Base-by-base conservation (phyloP, 2,797 vertebrate genomes). In the Aratinga solstitialis region DNA sequence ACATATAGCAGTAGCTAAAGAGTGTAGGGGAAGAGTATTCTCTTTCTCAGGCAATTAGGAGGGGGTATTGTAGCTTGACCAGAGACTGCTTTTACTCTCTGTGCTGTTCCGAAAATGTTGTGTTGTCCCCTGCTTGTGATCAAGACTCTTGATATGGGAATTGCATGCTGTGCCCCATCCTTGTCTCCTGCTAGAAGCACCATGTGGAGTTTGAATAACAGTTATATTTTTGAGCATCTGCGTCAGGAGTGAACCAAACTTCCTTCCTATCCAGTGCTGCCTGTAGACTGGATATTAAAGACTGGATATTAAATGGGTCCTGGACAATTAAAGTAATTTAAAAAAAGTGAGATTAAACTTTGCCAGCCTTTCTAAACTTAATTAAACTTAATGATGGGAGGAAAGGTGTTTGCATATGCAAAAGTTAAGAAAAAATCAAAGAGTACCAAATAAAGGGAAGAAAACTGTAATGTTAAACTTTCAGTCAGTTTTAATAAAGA, bases 1-100 rank as follows among this genome's bases (percentile, higher is more conserved):
- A 63, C 0, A 0, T 29, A 15, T 23, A n/a, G 36, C 2, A 1
- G 16, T 30, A 67, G 32, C 67, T 36, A 36, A 76, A 40, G 20
- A 48, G 10, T 23, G 15, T 40, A 32, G 23, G 34, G 7, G 66
- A 95, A 65, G 27, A 13, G 20, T 20, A 79, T 26, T 20, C 15
- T 61, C 19, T 42, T 62, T 47, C 32, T 89, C 1, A 2, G 17
- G 15, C 62, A 42, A n/a, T 53, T 40, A 40, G 50, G 50, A 51
- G 15, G 21, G 14, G 16, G 19, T 67, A 26, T 63, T 50, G 11
- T 30, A 59, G 65, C 47, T 78, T 54, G 45, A 42, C 45, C 21
- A 68, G 53, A 77, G 32, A 58, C 1, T 1, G 1, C 1, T 82
- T 71, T 65, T 71, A 3, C 21, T 91, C 26, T 6, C 10, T 24